Conservation (phyloP, 2,113 vertebrate species). For the Kryptolebias marmoratus region DNA sequence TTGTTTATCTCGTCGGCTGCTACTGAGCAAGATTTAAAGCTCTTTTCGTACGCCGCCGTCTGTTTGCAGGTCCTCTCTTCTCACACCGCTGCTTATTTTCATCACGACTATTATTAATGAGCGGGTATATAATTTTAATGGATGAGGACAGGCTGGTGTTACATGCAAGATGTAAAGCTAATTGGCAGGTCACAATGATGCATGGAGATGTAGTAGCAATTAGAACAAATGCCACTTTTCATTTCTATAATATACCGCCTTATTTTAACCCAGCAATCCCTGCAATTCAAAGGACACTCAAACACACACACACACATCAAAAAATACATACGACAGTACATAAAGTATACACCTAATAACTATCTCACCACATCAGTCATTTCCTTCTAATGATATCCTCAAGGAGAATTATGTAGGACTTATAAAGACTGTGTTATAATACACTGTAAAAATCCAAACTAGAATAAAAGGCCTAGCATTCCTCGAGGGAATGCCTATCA, state of each 20-base stretch:
- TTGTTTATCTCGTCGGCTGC: conserved; percentile 21
- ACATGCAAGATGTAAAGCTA: conserved; percentile 15
- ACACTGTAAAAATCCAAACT: neutral
- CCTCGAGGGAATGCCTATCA: too few species aligned
- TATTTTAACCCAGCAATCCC: neutral
- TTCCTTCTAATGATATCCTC: conserved; percentile 28
- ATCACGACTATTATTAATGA: conserved; percentile 45
- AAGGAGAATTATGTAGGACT: conserved; percentile 11
- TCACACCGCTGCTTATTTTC: conserved; percentile 4
- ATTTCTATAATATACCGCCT: conserved; percentile 9
- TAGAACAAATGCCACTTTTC: conserved; percentile 29
- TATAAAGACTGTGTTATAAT: conserved; percentile 10
- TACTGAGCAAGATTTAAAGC: conserved; percentile 26
- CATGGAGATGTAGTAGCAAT: conserved; percentile 32
- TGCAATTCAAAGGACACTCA: neutral
- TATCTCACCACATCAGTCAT: neutral
- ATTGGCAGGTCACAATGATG: conserved; percentile 42
- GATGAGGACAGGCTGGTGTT: conserved; percentile 38
- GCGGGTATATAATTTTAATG: conserved; percentile 22
- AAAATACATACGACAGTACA: neutral
- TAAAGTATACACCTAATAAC: neutral
- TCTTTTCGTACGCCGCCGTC: neutral
- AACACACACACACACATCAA: neutral
- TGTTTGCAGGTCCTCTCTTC: conserved; percentile 16
- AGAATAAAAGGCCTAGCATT: too few species aligned